phyloP scores from a whole-genome alignment of 1,140 invertebrate species.

The Heliconius hermathena region DNA sequence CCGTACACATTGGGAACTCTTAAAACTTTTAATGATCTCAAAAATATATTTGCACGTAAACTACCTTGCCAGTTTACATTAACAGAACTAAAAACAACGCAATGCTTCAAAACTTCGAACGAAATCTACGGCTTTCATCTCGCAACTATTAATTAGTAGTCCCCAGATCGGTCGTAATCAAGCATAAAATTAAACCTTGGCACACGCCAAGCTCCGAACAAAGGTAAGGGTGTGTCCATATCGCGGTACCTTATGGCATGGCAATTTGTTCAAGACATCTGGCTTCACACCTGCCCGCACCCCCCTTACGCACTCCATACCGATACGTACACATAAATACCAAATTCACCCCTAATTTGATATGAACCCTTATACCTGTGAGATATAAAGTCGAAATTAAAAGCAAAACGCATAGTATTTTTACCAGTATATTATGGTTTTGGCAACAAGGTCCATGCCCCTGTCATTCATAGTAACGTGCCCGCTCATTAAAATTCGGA shows the following conservation, averaged over 20 bases:
- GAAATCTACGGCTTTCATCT: conserved; percentile 63
- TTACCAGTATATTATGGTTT: conserved; percentile 69
- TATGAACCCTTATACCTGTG: conserved; percentile 39
- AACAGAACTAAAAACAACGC: conserved; percentile 50
- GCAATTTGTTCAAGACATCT: conserved; percentile 81
- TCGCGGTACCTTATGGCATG: conserved; percentile 74
- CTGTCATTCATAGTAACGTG: conserved; percentile 70
- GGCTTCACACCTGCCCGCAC: conserved; percentile 76
- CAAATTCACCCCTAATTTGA: conserved; percentile 5
- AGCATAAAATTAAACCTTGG: conserved; percentile 81
- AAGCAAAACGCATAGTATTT: conserved; percentile 17
- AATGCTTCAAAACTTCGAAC: conserved; percentile 49
- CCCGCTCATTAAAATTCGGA: conserved; percentile 78
- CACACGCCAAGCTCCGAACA: conserved; percentile 74
- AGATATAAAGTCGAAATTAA: conserved; percentile 46
- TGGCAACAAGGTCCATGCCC: conserved; percentile 74
- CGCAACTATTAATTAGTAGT: conserved; percentile 76
- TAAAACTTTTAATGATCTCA: conserved; percentile 46
- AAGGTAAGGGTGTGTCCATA: conserved; percentile 76
- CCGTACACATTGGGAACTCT: conserved; percentile 20
- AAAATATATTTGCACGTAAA: conserved; percentile 29
- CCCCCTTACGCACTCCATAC: conserved; percentile 63
- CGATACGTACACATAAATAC: conserved; percentile 47
- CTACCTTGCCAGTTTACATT: conserved; percentile 42
- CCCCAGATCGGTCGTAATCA: conserved; percentile 74